Conservation (phyloP, 2,888 invertebrate species). For the Chymomyza fuscimana region DNA sequence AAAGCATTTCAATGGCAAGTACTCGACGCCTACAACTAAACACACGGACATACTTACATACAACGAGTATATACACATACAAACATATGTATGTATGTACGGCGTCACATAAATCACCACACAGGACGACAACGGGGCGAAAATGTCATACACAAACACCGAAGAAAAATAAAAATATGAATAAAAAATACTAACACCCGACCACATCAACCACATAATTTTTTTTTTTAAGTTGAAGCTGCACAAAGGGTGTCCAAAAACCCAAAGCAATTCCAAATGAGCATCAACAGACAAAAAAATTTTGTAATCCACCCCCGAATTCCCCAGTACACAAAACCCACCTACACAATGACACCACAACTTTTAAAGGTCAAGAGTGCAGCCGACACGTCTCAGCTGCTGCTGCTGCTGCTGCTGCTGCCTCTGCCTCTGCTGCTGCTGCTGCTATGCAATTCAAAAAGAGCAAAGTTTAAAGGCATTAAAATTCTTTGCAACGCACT, state of each 20-base stretch:
- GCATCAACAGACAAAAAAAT: not conserved
- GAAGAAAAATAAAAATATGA: not conserved
- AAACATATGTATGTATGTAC: not conserved
- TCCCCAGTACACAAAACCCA: not conserved
- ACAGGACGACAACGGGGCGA: slow-evolving; percentile 49
- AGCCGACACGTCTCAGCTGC: slow-evolving; percentile 27
- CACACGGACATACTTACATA: not conserved
- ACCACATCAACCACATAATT: not conserved
- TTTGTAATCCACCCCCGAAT: not conserved
- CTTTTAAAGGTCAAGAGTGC: slow-evolving; percentile 73
- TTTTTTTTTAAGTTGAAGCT: not conserved
- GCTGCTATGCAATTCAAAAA: slow-evolving; percentile 44
- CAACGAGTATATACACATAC: not conserved
- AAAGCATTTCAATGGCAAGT: slow-evolving; percentile 14
- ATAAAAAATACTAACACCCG: not conserved
- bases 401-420: not conserved
- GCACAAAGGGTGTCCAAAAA: not conserved
- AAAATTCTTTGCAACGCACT: slow-evolving; percentile 42
- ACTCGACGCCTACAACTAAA: not conserved
- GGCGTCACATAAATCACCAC: slow-evolving; percentile 31
- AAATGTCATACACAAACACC: slow-evolving; percentile 53
- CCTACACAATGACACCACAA: slow-evolving; percentile 3
- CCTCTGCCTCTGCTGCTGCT: not conserved
- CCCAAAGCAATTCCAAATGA: slow-evolving; percentile 1
- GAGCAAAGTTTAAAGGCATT: slow-evolving; percentile 74